Percentiles rank a stretch among this genome's conserved stretches.
These are phyloP conservation scores for Caenorhabditis becei DNA, from an alignment of 2,888 invertebrate genomes.

Conservation along the genomic window DNA sequence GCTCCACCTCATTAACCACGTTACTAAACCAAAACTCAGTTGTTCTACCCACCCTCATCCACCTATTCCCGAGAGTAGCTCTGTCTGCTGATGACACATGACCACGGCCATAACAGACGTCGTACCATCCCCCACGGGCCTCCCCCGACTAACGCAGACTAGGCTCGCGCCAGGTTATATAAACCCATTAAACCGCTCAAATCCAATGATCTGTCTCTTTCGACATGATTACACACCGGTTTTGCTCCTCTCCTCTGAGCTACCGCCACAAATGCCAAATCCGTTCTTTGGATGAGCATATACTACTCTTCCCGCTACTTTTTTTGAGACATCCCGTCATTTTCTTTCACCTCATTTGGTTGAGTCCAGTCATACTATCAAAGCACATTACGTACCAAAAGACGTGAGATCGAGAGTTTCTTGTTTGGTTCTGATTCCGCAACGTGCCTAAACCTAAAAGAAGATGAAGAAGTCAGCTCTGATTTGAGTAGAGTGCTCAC, in stretches of 20 bases:
- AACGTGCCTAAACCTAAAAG: background rate
- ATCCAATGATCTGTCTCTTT: slow-evolving; percentile 15
- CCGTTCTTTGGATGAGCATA: background rate
- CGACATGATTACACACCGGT: background rate
- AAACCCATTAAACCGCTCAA: background rate
- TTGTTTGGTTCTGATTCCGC: slow-evolving; percentile 4
- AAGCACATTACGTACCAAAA: background rate
- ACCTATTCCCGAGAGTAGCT: slow-evolving; percentile 16
- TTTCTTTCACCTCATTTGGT: background rate
- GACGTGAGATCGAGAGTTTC: slow-evolving; percentile 15
- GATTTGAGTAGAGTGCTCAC: slow-evolving; percentile 17
- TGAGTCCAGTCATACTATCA: background rate
- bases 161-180: slow-evolving; percentile 12
- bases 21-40: slow-evolving; percentile 14
- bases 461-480: background rate
- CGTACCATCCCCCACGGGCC: slow-evolving; percentile 2
- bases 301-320: background rate
- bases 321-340: background rate
- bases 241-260: background rate
- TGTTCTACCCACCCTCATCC: background rate
- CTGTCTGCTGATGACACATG: slow-evolving; percentile 16
- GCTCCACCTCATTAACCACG: no score
- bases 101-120: slow-evolving; percentile 18
- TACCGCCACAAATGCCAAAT: background rate
- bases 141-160: slow-evolving; percentile 4